Evolutionary conservation across 2,888 invertebrate genomes (phyloP), one percentile per base, ranked within the genome.

Genomic region (Eupithecia vulgata): DNA sequence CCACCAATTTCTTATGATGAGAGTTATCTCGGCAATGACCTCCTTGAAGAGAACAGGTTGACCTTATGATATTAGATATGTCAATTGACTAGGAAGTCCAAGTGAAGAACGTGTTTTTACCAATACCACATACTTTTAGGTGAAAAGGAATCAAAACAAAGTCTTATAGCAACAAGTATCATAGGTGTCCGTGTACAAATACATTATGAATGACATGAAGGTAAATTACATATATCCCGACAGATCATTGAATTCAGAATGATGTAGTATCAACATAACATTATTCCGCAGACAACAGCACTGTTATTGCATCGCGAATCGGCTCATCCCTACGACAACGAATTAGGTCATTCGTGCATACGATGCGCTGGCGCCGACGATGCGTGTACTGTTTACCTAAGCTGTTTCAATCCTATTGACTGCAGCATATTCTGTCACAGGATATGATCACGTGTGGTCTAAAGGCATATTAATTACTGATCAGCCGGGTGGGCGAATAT

Each of bases 321-420:
- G 30, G 45, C 72, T 67, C 79, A 80, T 42, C 79, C 79, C 80
- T 80, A 30, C 30, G 13, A 37, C 64, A 21, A 25, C 65, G 84
- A 90, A 89, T 87, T 90, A 83, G 90, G 90, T 90, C 90, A 88
- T 71, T 79, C 82, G 81, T 82, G 82, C 83, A 80, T 82, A 77
- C 81, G 81, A 79, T 84, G 88, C 90, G 91, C 89, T 87, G 90
- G 90, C 91, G 91, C 89, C 88, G 88, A 76, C 77, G 83, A 81
- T 86, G 89, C 90, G 87, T 88, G 85, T 78, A 81, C 83, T 85
- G 87, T 85, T 87, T 85, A 84, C 87, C 83, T 84, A 85, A 85
- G 83, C 82, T 74, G 45, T 59, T 71, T 52, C 68, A 61, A 68
- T 35, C 34, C 37, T 21, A 66, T 61, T 7, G 34, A 70, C 64